Conservation (phyloP, 2,888 invertebrate species). For the Graphium colonna region DNA sequence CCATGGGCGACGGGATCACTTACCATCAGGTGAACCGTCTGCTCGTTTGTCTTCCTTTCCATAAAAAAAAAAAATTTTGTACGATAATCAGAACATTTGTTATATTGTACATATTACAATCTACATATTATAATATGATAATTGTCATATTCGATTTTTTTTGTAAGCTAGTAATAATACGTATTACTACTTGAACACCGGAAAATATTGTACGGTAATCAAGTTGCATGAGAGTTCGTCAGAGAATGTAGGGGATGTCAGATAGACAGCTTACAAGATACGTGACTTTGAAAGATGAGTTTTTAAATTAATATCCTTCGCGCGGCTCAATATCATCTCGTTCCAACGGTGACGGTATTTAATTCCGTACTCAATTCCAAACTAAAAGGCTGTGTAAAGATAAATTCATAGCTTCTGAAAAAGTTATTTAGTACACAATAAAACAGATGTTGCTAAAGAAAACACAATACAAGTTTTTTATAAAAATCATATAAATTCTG, state of each 20-base stretch:
- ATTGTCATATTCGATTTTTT: too few species aligned
- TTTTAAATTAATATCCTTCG: slow-evolving; percentile 25
- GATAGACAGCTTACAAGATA: slow-evolving; percentile 22
- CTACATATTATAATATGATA: too few species aligned
- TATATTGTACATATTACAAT: too few species aligned
- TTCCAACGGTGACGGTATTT: slow-evolving; percentile 11
- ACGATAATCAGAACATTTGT: too few species aligned
- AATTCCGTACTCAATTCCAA: slow-evolving; percentile 15
- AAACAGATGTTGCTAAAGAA: too few species aligned
- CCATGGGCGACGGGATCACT: too few species aligned
- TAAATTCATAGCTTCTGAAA: neutral
- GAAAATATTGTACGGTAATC: slow-evolving; percentile 23
- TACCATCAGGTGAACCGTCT: too few species aligned
- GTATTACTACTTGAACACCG: slow-evolving; percentile 1
- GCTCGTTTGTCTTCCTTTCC: too few species aligned
- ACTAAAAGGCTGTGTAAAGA: neutral
- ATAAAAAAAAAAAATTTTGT: neutral
- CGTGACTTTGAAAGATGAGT: slow-evolving; percentile 25
- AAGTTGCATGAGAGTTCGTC: slow-evolving; percentile 16
- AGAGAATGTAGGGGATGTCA: slow-evolving; percentile 14
- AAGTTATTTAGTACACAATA: neutral
- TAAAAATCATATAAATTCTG: too few species aligned
- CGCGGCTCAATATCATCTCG: slow-evolving; percentile 15
- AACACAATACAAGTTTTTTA: too few species aligned
- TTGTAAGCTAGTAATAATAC: neutral